These are phyloP conservation scores for Euzophera pinguis DNA, from an alignment of 2,888 invertebrate species.

Conservation along the genomic window DNA sequence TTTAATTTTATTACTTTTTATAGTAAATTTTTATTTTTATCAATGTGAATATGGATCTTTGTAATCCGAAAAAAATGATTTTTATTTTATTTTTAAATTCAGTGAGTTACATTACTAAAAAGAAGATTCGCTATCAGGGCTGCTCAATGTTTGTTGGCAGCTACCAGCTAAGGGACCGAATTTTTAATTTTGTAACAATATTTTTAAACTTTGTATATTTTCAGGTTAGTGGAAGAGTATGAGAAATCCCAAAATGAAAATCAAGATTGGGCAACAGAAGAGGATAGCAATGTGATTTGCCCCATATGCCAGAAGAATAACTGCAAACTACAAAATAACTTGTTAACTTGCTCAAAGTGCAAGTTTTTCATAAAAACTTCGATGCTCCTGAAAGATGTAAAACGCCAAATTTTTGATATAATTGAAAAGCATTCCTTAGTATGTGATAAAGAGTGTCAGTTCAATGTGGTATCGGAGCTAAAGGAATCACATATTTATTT, in stretches of 20 bases:
- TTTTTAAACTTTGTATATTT: slow-evolving; percentile 18
- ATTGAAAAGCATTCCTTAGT: slow-evolving; percentile 49
- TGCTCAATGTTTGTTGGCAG: too few species aligned
- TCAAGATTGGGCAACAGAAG: slow-evolving; percentile 57
- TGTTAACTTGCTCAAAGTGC: slow-evolving; percentile 54
- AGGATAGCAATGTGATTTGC: slow-evolving; percentile 66
- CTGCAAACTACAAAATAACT: slow-evolving; percentile 34
- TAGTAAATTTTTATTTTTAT: too few species aligned
- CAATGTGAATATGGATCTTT: too few species aligned
- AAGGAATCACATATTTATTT: slow-evolving; percentile 59
- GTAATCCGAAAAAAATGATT: too few species aligned
- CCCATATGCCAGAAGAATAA: slow-evolving; percentile 72
- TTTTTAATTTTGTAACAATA: too few species aligned
- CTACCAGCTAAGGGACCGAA: too few species aligned
- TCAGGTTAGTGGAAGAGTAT: slow-evolving; percentile 64
- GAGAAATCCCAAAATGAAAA: slow-evolving; percentile 57
- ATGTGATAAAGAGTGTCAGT: slow-evolving; percentile 50
- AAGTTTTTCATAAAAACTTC: slow-evolving; percentile 43
- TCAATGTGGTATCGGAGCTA: slow-evolving; percentile 46
- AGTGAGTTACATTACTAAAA: too few species aligned
- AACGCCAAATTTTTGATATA: slow-evolving; percentile 37
- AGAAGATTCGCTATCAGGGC: too few species aligned
- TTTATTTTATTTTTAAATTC: too few species aligned
- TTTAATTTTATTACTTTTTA: too few species aligned
- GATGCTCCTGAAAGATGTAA: slow-evolving; percentile 45